phyloP scores from a whole-genome alignment of 2,797 vertebrate species.

The Eptatretus atami region DNA sequence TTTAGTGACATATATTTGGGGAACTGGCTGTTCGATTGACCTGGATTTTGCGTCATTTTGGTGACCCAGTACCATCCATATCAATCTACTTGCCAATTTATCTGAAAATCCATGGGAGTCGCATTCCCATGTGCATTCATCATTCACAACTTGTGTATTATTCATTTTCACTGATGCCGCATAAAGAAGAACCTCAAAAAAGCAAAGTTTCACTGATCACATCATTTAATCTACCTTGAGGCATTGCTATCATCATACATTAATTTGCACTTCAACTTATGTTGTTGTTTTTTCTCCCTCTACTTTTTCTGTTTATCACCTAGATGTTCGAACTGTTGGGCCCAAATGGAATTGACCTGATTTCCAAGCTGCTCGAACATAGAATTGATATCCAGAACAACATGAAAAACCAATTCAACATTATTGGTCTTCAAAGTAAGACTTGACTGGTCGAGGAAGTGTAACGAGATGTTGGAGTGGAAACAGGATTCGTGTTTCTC shows the following conservation, averaged over 20 bases:
- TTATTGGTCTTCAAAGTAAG: slow-evolving; percentile 32
- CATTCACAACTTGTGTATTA: slow-evolving; percentile 15
- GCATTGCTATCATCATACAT: background rate
- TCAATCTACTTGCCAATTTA: no score
- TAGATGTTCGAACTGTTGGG: slow-evolving; percentile 75
- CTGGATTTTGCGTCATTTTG: background rate
- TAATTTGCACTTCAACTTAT: background rate
- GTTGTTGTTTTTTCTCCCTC: background rate
- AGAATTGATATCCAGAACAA: slow-evolving; percentile 33
- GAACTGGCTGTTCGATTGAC: background rate
- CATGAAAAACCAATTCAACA: slow-evolving; percentile 22
- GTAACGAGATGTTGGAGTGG: slow-evolving; percentile 9
- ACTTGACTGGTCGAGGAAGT: background rate
- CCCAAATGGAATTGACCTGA: slow-evolving; percentile 65
- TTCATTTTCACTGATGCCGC: slow-evolving; percentile 14
- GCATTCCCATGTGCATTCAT: no score
- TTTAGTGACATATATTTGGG: background rate
- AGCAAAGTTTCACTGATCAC: slow-evolving; percentile 9
- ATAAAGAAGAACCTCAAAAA: slow-evolving; percentile 11
- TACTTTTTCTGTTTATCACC: background rate
- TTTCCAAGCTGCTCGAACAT: slow-evolving; percentile 51
- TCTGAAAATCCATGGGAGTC: no score
- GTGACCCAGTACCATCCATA: no score
- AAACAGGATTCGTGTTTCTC: background rate
- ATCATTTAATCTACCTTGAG: background rate